Evolutionary conservation across 2,888 invertebrate species (phyloP), one percentile per base, ranked within the genome.

Genomic region (Orthonevra nobilis): DNA sequence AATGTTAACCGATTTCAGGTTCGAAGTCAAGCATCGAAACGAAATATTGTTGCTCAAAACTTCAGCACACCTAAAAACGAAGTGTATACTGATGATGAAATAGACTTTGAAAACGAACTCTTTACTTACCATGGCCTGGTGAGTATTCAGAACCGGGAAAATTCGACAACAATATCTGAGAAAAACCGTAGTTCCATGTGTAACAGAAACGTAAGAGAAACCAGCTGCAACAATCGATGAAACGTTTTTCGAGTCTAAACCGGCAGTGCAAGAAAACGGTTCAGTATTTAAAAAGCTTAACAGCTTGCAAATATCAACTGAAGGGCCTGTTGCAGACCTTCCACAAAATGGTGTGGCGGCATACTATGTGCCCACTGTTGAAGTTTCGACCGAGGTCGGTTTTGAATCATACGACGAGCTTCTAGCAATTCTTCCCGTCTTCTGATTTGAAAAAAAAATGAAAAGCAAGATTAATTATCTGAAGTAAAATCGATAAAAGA

Each of bases 361-460:
- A n/a, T 66, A 36, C 32, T 23, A 19, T 10, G 32, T 28, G 1
- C 52, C 64, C 1, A 10, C 48, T 2, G 60, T 69, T 12, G 69
- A 69, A 14, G 50, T 69, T 7, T 34, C 60, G 17, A 69, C 58
- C 0, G 69, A 60, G 23, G 60, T 69, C 1, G 68, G 56, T 0
- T 68, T 68, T 17, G 56, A 58, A 12, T 48, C 68, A 7, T 56
- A 17, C 10, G 56, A 58, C 23, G 68, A 68, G 20, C 56, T 58
- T 2, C 10, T 40, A 10, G 46, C 26, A 36, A 0, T 68, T 20
- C 46, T 68, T 56, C n/a, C 7, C 46, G 23, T 34, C 46, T 10
- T 23, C 48, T 5, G 32, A 17, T 6, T 36, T 28, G 20, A 15
- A 30, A 2, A 20, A n/a, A 30, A 6, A 48, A 10, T 15, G 20